phyloP scores from a whole-genome alignment of 1,140 invertebrate genomes.

The Cyclargus thomasi region DNA sequence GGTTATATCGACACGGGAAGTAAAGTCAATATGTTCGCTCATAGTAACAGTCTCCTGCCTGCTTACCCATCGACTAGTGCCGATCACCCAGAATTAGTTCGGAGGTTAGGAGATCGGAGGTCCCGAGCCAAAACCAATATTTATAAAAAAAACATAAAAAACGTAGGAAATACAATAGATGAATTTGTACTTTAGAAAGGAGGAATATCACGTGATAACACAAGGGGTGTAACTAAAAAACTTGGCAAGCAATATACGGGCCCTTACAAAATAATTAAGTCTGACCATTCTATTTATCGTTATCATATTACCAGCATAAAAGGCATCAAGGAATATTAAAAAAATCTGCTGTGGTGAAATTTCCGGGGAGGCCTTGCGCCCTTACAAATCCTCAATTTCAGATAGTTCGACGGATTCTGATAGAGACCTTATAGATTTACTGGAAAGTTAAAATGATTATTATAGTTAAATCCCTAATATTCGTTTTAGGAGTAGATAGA shows the following conservation, averaged over 20 bases:
- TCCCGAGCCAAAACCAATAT: slow-evolving; percentile 18
- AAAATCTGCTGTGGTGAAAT: slow-evolving; percentile 25
- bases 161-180: slow-evolving; percentile 24
- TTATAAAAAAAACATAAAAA: slow-evolving; percentile 22
- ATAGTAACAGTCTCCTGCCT: slow-evolving; percentile 4
- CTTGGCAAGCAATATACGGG: slow-evolving; percentile 19
- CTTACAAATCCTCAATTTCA: slow-evolving; percentile 16
- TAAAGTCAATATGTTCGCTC: slow-evolving; percentile 19
- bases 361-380: slow-evolving; percentile 20
- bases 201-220: slow-evolving; percentile 17
- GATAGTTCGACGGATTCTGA: slow-evolving; percentile 17
- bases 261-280: slow-evolving; percentile 26
- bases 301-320: slow-evolving; percentile 30
- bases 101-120: slow-evolving; percentile 11
- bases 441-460: slow-evolving; percentile 24
- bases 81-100: background rate
- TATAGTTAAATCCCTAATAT: background rate
- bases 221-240: slow-evolving; percentile 20
- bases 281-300: slow-evolving; percentile 17
- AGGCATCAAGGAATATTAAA: slow-evolving; percentile 29
- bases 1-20: background rate
- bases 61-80: slow-evolving; percentile 14
- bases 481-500: no score
- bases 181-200: slow-evolving; percentile 28
- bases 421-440: slow-evolving; percentile 25